Conservation (phyloP, 2,888 invertebrate species). For the Cantharis lateralis region DNA sequence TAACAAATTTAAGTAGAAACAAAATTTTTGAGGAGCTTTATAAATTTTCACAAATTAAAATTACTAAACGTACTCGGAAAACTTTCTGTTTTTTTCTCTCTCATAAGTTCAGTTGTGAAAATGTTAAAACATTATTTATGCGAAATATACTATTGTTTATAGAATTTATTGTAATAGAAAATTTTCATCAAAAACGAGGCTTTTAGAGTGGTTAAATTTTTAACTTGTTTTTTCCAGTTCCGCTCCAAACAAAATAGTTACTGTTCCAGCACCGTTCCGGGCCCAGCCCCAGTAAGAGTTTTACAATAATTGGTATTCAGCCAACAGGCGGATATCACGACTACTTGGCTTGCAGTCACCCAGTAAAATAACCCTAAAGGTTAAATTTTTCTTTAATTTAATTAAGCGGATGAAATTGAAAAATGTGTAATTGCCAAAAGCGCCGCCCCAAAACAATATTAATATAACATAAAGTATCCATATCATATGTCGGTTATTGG, state of each 20-base stretch:
- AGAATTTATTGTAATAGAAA: too few species aligned
- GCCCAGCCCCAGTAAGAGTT: background rate
- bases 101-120: too few species aligned
- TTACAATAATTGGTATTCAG: background rate
- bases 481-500: background rate
- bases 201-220: background rate
- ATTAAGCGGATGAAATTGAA: background rate
- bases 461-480: background rate
- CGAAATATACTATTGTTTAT: too few species aligned
- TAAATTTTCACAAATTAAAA: too few species aligned
- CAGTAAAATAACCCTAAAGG: background rate
- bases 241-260: background rate
- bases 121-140: too few species aligned
- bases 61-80: too few species aligned
- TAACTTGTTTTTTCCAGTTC: background rate
- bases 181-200: too few species aligned
- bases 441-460: background rate
- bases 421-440: background rate
- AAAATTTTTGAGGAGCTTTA: too few species aligned
- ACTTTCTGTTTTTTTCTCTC: too few species aligned
- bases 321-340: background rate
- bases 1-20: too few species aligned
- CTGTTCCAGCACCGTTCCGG: background rate
- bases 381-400: background rate
- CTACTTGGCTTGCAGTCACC: background rate